Evolutionary conservation across 2,888 invertebrate species (phyloP), one percentile per base, ranked within the genome.

Genomic region (Tipula confusa): DNA sequence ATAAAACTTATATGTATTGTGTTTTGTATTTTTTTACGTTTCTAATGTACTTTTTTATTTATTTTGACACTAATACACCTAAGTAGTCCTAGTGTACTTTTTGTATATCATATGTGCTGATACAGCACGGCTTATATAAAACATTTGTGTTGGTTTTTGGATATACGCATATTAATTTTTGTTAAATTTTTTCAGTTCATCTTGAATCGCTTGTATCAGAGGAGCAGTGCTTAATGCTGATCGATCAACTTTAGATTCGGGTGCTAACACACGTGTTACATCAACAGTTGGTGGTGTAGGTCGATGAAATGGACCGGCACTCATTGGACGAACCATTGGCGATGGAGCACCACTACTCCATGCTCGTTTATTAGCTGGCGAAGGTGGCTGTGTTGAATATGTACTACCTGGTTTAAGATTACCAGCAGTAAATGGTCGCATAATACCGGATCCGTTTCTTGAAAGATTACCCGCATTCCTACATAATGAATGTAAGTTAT

Each of bases 151-250:
- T n/a, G n/a, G n/a, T n/a, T n/a, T n/a, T n/a, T n/a, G n/a, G n/a
- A n/a, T n/a, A n/a, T n/a, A n/a, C n/a, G n/a, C n/a, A n/a, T n/a
- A n/a, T 83, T 11, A 83, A 38, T 28, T 36, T 13, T 84, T 84
- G 84, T 89, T 89, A 84, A 89, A 89, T 86, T 87, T 88, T 86
- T 88, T 88, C 83, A 90, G 84, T 84, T 97, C 96, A 85, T 92
- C 93, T 88, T 95, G 96, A 87, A 97, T 96, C 85, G 96, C 95
- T 80, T 94, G 93, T 86, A 97, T 96, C 29, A 96, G 91, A 0
- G 96, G 96, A 13, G 95, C 92, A 0, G 96, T 96, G 0, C 96
- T 95, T 88, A 96, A 94, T 83, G 91, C 91, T n/a, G 87, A 85
- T 18, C 90, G 87, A 85, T 88, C 88, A 6, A 90, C 31, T 38